A percentile compares a stretch with the other conserved stretches of the same genome.
phyloP scores from a whole-genome alignment of 2,113 vertebrate genomes.

The Macaca mulatta region DNA sequence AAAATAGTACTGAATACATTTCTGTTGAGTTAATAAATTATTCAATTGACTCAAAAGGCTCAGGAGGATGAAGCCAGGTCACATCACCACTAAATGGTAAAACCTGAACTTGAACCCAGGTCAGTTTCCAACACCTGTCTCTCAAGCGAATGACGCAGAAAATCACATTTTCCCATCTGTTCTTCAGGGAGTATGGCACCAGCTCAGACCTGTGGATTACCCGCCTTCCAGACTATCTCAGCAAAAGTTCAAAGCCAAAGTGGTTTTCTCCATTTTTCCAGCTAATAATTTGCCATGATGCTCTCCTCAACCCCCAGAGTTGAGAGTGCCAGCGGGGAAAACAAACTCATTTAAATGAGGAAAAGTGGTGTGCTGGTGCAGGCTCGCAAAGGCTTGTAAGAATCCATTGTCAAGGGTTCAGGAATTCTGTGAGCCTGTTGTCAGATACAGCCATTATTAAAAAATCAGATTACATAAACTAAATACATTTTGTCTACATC shows the following conservation, averaged over 20 bases:
- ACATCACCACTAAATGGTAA: background rate
- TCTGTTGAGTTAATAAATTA: background rate
- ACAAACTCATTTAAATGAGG: background rate
- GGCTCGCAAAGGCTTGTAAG: background rate
- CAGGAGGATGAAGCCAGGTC: background rate
- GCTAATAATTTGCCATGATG: background rate
- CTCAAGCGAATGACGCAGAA: background rate
- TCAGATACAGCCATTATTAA: background rate
- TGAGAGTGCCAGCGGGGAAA: rapidly evolving
- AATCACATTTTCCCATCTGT: background rate
- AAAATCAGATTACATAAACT: background rate
- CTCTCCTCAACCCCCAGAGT: too few species aligned
- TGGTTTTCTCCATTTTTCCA: background rate
- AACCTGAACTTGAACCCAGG: background rate
- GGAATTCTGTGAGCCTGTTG: background rate
- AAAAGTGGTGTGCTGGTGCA: background rate
- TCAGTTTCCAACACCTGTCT: background rate
- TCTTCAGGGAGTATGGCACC: background rate
- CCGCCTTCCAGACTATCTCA: background rate
- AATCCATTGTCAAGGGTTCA: background rate
- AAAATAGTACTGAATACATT: background rate
- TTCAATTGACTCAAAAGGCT: background rate
- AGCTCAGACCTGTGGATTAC: rapidly evolving
- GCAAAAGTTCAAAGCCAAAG: background rate
- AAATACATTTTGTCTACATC: background rate